Conservation (phyloP, 2,113 vertebrate species). For the Gasterosteus aculeatus region DNA sequence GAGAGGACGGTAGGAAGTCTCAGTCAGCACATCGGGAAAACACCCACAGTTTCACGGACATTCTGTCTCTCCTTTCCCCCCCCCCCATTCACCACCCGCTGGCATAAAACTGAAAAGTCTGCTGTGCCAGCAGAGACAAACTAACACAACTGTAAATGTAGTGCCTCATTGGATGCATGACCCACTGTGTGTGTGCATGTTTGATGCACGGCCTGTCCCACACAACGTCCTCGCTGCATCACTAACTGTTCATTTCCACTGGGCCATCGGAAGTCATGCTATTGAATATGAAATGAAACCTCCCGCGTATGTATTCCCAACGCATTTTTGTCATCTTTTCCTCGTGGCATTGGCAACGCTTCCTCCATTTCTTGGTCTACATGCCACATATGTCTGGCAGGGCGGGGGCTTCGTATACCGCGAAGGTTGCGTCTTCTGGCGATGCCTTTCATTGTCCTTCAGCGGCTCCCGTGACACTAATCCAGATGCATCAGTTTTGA, state of each 20-base stretch:
- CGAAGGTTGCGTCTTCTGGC: slow-evolving; percentile 77
- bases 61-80: not conserved
- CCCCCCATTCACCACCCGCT: not conserved
- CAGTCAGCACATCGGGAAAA: not conserved
- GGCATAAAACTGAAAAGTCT: not conserved
- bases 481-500: slow-evolving; percentile 81
- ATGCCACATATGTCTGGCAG: slow-evolving; percentile 51
- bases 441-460: slow-evolving; percentile 76
- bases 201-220: slow-evolving; percentile 19
- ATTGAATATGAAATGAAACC: slow-evolving; percentile 73
- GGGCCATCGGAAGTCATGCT: slow-evolving; percentile 57
- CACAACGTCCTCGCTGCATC: slow-evolving; percentile 21
- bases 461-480: slow-evolving; percentile 76
- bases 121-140: slow-evolving; percentile 18
- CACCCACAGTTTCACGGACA: not conserved
- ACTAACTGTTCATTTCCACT: slow-evolving; percentile 45
- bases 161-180: slow-evolving; percentile 11
- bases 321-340: slow-evolving; percentile 34
- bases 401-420: slow-evolving; percentile 55
- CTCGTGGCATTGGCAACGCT: slow-evolving; percentile 56
- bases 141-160: slow-evolving; percentile 21
- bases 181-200: not conserved
- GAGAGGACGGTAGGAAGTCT: not conserved
- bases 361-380: slow-evolving; percentile 62
- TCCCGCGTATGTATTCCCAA: slow-evolving; percentile 56